These are phyloP conservation scores for Rhopalosiphum maidis DNA, from an alignment of 1,140 invertebrate species.

Conservation along the genomic window DNA sequence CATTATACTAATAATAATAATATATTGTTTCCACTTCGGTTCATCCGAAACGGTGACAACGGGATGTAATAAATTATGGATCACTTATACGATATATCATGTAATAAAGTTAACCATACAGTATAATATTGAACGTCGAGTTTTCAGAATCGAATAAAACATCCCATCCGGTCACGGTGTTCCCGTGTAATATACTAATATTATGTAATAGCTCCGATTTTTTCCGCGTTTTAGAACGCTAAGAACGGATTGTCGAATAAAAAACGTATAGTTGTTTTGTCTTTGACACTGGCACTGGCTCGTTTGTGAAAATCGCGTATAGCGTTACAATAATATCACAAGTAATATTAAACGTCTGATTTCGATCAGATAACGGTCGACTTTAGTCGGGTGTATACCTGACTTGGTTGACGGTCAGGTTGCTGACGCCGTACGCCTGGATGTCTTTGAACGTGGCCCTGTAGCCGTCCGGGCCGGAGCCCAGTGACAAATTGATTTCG, in stretches of 20 bases:
- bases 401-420: conserved; percentile 76
- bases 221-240: not conserved
- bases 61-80: not conserved
- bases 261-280: not conserved
- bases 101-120: not conserved
- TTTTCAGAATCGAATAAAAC: not conserved
- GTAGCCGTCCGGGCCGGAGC: conserved; percentile 78
- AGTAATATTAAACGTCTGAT: not conserved
- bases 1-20: too few species aligned
- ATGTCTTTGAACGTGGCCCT: conserved; percentile 79
- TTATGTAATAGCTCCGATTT: not conserved
- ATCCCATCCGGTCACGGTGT: not conserved
- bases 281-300: not conserved
- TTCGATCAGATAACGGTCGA: not conserved
- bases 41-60: not conserved
- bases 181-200: not conserved
- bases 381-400: conserved; percentile 65
- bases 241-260: not conserved
- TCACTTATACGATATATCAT: too few species aligned
- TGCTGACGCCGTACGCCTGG: conserved; percentile 78
- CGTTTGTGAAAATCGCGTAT: not conserved
- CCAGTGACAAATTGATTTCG: conserved; percentile 78
- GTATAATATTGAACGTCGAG: too few species aligned
- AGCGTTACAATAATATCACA: not conserved
- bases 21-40: not conserved